phyloP scores from a whole-genome alignment of 1,140 invertebrate genomes.

The Eriocheir sinensis region DNA sequence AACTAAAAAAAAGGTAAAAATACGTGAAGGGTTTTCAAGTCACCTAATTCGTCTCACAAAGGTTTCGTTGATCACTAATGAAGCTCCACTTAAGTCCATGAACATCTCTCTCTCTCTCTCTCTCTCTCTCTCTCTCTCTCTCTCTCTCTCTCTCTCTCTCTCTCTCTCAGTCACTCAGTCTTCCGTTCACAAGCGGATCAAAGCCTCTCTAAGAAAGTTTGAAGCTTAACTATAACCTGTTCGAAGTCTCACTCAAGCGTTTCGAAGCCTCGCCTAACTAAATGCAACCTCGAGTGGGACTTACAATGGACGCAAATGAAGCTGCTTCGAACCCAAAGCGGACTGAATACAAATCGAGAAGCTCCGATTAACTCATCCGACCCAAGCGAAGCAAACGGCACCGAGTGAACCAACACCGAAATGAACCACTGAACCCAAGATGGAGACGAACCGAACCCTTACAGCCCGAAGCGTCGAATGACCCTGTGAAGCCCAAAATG shows the following conservation, averaged over 20 bases:
- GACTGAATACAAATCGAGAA: background rate
- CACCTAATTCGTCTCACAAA: background rate
- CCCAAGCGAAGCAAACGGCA: conserved; percentile 11
- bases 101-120: background rate
- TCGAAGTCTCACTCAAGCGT: conserved; percentile 22
- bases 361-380: conserved; percentile 23
- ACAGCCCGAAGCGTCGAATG: conserved; percentile 1
- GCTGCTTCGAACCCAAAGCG: conserved; percentile 20
- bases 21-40: background rate
- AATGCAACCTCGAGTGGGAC: conserved; percentile 13
- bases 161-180: background rate
- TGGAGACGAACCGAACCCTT: background rate
- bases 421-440: background rate
- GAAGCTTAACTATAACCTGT: conserved; percentile 26
- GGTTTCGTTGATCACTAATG: background rate
- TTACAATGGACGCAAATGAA: conserved; percentile 25
- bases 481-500: conserved; percentile 8
- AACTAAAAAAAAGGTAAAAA: background rate
- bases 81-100: background rate
- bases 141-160: background rate
- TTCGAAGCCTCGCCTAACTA: background rate
- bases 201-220: conserved; percentile 11
- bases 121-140: background rate
- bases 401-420: conserved; percentile 9
- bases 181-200: background rate